These are phyloP conservation scores for Polyommatus icarus DNA, from an alignment of 2,888 invertebrate genomes.

Conservation along the genomic window DNA sequence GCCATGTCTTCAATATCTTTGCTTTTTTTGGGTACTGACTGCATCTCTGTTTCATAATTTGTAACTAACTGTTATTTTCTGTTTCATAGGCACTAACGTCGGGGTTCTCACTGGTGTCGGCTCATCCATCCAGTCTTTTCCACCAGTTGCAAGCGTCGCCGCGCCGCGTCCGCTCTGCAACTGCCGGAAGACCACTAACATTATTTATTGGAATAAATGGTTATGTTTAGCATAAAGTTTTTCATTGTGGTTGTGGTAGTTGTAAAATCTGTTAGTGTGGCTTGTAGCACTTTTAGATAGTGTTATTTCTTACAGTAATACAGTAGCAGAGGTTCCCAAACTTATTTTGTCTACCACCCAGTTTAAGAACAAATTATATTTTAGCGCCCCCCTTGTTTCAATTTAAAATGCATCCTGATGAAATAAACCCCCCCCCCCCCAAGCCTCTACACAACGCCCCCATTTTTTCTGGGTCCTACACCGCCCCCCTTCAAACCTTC, in stretches of 20 bases:
- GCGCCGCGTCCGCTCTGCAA: constrained; percentile 56
- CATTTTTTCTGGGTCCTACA: too few relatives aligned
- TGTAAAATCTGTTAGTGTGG: too few relatives aligned
- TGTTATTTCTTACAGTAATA: too few relatives aligned
- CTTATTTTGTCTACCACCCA: too few relatives aligned
- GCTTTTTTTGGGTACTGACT: neutral
- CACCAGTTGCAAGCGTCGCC: constrained; percentile 69
- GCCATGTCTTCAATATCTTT: neutral
- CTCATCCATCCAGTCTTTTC: constrained; percentile 71
- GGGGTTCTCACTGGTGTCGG: constrained; percentile 62
- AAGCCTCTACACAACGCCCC: too few relatives aligned
- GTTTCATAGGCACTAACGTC: constrained; percentile 59
- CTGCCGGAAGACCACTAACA: constrained; percentile 70
- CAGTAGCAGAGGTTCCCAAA: too few relatives aligned
- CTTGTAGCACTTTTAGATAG: too few relatives aligned
- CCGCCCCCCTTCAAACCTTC: too few relatives aligned
- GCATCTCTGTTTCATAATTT: constrained; percentile 33
- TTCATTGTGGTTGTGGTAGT: constrained; percentile 36
- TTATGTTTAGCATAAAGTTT: constrained; percentile 52
- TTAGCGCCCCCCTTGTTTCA: too few relatives aligned
- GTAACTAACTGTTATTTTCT: constrained; percentile 43
- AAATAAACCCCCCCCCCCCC: too few relatives aligned
- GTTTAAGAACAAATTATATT: too few relatives aligned
- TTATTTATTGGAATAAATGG: constrained; percentile 57
- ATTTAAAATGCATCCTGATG: too few relatives aligned